Evolutionary conservation across 2,797 vertebrate species (phyloP).

Genomic region (Ceryle rudis): DNA sequence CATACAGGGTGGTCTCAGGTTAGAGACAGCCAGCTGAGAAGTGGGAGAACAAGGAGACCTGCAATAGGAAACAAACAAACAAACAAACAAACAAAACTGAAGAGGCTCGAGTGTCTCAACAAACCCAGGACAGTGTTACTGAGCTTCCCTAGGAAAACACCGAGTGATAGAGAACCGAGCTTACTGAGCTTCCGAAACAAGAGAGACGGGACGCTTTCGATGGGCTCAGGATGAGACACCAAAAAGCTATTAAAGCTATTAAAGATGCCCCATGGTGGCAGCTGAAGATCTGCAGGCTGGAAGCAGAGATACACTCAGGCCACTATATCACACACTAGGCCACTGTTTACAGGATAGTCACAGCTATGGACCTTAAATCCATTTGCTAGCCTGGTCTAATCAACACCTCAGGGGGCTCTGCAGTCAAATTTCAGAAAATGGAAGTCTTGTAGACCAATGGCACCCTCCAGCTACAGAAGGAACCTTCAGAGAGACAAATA

Average conservation of each 20-base stretch:
- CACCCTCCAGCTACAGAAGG: not conserved
- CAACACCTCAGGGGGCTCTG: not conserved
- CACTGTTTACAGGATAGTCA: not conserved
- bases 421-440: not conserved
- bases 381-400: not conserved
- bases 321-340: no score
- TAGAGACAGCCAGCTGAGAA: not conserved
- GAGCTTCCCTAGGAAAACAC: not conserved
- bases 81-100: not conserved
- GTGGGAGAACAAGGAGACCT: not conserved
- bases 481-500: not conserved
- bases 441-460: not conserved
- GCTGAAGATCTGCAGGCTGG: not conserved
- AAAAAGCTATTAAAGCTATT: not conserved
- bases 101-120: not conserved
- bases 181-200: not conserved
- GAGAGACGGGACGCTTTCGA: not conserved
- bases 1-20: not conserved
- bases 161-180: accelerated
- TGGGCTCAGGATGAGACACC: not conserved
- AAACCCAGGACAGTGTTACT: not conserved
- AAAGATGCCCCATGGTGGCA: not conserved
- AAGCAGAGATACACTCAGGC: not conserved
- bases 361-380: not conserved
- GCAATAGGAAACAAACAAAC: not conserved